phyloP scores from a whole-genome alignment of 2,113 vertebrate species.

The Oreamnos americanus region DNA sequence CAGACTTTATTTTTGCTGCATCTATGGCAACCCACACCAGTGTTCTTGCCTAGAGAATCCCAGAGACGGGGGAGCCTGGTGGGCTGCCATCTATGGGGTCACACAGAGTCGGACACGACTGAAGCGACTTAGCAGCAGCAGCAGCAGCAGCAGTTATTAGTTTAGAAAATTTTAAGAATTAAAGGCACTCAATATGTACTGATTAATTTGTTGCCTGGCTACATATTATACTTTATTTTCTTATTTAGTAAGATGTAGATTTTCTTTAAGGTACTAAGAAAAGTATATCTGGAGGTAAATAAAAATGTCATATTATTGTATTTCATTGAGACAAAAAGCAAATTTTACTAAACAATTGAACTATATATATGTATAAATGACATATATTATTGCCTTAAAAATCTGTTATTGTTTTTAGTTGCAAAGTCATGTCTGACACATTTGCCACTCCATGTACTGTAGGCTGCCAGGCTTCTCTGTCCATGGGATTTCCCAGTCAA shows the following conservation, averaged over 20 bases:
- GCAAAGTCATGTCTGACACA: neutral
- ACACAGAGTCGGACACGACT: too few species aligned
- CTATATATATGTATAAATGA: neutral
- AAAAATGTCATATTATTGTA: neutral
- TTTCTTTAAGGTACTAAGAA: neutral
- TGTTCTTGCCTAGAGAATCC: too few species aligned
- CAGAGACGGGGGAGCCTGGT: too few species aligned
- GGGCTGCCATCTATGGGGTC: too few species aligned
- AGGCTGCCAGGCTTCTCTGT: neutral
- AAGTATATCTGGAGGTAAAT: neutral
- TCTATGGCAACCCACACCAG: neutral
- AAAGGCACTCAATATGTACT: neutral
- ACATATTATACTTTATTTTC: neutral
- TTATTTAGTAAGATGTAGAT: neutral
- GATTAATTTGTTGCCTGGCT: neutral
- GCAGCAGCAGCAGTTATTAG: neutral
- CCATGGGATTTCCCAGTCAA: neutral
- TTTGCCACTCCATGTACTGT: neutral
- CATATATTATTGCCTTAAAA: neutral
- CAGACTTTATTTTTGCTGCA: neutral
- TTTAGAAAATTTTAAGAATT: neutral
- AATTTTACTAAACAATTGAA: neutral
- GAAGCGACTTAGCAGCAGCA: too few species aligned
- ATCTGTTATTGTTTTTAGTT: neutral
- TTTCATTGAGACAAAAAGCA: neutral